Percentiles rank a stretch among this genome's conserved stretches.
These are phyloP conservation scores for Danio albolineatus DNA, from an alignment of 2,797 vertebrate genomes.

Conservation along the genomic window DNA sequence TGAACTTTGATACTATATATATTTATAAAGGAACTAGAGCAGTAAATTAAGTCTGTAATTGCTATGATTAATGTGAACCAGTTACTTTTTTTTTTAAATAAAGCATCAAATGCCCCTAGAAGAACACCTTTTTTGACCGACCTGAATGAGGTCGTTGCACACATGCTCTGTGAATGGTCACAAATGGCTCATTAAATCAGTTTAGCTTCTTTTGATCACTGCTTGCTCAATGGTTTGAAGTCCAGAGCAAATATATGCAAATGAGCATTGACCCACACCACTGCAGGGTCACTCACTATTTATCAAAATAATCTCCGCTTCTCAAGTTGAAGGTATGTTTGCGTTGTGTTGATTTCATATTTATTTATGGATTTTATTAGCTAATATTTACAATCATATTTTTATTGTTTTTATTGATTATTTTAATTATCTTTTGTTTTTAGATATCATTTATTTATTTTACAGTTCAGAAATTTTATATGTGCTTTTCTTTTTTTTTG, in stretches of 20 bases:
- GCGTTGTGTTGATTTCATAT: not conserved
- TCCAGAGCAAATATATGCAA: slow-evolving; percentile 22
- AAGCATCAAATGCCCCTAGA: not conserved
- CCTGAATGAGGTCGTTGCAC: slow-evolving; percentile 13
- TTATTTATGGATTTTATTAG: not conserved
- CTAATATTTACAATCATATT: not conserved
- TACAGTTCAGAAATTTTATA: not conserved
- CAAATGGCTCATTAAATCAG: slow-evolving; percentile 20
- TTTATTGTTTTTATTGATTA: too few species aligned
- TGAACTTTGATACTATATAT: too few species aligned
- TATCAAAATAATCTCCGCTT: slow-evolving; percentile 2
- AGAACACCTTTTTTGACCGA: not conserved
- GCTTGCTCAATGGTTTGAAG: not conserved
- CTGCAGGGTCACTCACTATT: not conserved
- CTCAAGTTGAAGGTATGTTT: not conserved
- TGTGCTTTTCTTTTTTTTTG: not conserved
- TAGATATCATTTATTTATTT: not conserved
- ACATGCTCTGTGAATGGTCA: not conserved
- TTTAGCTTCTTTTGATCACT: slow-evolving; percentile 29
- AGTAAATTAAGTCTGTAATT: not conserved
- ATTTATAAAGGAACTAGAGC: not conserved
- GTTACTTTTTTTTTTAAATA: not conserved
- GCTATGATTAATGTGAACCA: not conserved
- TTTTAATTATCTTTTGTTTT: not conserved
- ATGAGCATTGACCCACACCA: not conserved